phyloP scores from a whole-genome alignment of 2,888 invertebrate genomes.

The Psylliodes chrysocephalus region DNA sequence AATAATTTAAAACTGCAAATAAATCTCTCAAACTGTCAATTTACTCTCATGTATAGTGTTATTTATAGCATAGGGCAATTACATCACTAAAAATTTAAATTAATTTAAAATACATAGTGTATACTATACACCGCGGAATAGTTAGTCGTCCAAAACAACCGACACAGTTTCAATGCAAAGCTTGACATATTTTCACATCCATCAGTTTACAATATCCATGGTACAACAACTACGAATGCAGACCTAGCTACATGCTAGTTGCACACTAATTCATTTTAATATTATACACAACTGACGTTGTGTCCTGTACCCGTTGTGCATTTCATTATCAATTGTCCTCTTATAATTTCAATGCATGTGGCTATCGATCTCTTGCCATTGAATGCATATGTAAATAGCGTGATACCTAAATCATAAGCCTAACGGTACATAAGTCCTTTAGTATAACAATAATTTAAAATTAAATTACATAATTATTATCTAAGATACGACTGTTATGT shows the following conservation, averaged over 20 bases:
- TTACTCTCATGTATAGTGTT: too few relatives aligned
- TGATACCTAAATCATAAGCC: background rate
- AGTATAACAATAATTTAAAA: too few relatives aligned
- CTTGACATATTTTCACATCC: constrained; percentile 43
- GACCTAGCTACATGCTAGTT: constrained; percentile 29
- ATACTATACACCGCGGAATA: background rate
- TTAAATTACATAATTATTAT: too few relatives aligned
- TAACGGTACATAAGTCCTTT: too few relatives aligned
- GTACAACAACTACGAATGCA: constrained; percentile 31
- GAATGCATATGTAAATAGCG: background rate
- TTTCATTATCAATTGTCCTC: constrained; percentile 24
- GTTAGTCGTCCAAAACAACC: constrained; percentile 21
- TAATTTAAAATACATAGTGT: background rate
- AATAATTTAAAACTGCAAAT: too few relatives aligned
- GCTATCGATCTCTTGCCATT: constrained; percentile 8
- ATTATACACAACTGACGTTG: constrained; percentile 30
- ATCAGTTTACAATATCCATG: constrained; percentile 31
- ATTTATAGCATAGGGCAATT: too few relatives aligned
- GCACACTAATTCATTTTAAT: constrained; percentile 40
- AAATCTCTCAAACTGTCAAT: too few relatives aligned
- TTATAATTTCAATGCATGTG: constrained; percentile 11
- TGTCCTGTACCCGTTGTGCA: constrained; percentile 17
- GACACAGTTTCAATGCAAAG: constrained; percentile 22
- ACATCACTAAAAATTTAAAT: background rate
- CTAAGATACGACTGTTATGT: too few relatives aligned